These are phyloP conservation scores for Rhineura floridana DNA, from an alignment of 2,113 vertebrate genomes.

Conservation along the genomic window DNA sequence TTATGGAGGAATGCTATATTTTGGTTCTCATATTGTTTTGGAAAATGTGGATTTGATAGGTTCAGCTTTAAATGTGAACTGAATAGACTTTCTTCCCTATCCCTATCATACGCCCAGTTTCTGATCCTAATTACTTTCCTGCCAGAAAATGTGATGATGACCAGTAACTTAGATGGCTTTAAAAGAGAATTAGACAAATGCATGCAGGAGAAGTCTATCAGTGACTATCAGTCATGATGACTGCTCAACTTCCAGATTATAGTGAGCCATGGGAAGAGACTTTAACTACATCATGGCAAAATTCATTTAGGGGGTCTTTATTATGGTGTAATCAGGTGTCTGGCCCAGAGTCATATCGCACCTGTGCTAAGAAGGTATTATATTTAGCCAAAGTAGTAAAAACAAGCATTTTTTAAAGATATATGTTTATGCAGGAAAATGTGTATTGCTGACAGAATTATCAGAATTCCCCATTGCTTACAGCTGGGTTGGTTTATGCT, in stretches of 20 bases:
- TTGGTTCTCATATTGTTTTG: no score
- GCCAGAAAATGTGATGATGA: background rate
- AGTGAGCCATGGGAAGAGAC: background rate
- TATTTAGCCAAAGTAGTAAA: background rate
- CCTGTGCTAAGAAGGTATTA: background rate
- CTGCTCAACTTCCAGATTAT: no score
- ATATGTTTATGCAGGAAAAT: background rate
- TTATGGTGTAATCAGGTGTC: background rate
- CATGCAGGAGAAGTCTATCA: background rate
- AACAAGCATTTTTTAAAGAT: background rate
- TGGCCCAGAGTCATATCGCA: background rate
- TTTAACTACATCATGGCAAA: background rate
- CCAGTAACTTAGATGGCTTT: background rate
- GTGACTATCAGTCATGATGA: no score
- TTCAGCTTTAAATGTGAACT: no score
- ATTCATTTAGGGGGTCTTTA: no score
- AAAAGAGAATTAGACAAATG: background rate
- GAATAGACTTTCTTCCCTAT: no score
- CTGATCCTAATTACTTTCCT: background rate
- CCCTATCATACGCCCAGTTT: background rate
- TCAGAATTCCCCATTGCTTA: background rate
- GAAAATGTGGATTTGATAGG: no score
- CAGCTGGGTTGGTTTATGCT: background rate
- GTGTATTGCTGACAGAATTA: background rate
- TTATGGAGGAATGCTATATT: no score